phyloP scores from a whole-genome alignment of 2,888 invertebrate genomes.

The Spodoptera exigua region DNA sequence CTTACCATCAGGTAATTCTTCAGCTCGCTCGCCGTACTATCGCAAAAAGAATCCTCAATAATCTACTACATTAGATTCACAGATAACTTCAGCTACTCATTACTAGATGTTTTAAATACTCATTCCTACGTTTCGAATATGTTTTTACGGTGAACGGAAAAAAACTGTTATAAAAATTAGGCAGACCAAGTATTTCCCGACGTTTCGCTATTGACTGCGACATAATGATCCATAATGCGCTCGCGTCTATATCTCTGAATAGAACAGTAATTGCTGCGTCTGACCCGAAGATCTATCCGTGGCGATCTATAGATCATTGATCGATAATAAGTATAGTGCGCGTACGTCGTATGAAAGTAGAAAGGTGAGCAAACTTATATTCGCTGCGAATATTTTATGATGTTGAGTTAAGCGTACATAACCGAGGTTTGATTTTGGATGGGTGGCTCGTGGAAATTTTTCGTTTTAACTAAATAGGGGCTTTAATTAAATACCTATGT shows the following conservation, averaged over 20 bases:
- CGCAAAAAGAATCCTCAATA: too few species aligned
- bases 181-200: slow-evolving; percentile 13
- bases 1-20: too few species aligned
- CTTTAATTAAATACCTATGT: too few species aligned
- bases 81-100: too few species aligned
- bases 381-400: slow-evolving; percentile 17
- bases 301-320: slow-evolving; percentile 63
- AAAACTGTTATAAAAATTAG: slow-evolving; percentile 15
- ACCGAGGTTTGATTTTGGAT: too few species aligned
- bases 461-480: too few species aligned
- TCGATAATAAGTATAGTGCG: slow-evolving; percentile 65
- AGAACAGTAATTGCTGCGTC: slow-evolving; percentile 68
- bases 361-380: slow-evolving; percentile 46
- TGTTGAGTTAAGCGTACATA: neutral
- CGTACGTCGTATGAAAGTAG: slow-evolving; percentile 56
- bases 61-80: too few species aligned
- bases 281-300: slow-evolving; percentile 76
- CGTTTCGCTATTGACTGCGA: slow-evolving; percentile 22
- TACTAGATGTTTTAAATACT: too few species aligned
- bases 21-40: too few species aligned
- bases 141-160: too few species aligned
- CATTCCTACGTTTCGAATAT: too few species aligned
- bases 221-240: slow-evolving; percentile 60
- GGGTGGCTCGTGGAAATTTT: too few species aligned
- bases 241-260: slow-evolving; percentile 63